These are phyloP conservation scores for Hippoglossus hippoglossus DNA, from an alignment of 2,797 vertebrate species.

Conservation along the genomic window DNA sequence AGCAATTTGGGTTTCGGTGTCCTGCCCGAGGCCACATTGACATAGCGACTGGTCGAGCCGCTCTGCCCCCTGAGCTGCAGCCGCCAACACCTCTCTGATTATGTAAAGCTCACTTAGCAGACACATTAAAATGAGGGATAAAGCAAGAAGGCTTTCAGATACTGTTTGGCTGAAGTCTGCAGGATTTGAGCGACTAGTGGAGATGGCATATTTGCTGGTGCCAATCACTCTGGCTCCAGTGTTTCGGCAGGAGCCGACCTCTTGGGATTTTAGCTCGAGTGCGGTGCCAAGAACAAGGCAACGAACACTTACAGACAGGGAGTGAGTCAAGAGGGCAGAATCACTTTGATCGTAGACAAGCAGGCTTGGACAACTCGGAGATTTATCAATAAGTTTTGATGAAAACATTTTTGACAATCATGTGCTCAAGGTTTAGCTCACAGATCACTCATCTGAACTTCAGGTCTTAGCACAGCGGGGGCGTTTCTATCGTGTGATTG, in stretches of 20 bases:
- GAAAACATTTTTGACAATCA: background rate
- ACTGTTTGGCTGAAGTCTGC: conserved; percentile 9
- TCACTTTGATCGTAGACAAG: background rate
- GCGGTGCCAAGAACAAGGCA: conserved; percentile 31
- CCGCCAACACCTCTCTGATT: background rate
- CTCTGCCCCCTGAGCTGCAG: background rate
- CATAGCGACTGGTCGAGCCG: background rate
- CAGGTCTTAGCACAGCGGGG: background rate
- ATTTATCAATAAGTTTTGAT: conserved; percentile 4
- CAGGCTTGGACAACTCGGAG: background rate
- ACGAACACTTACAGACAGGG: conserved; percentile 34
- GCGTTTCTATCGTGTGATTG: background rate
- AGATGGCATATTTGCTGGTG: background rate
- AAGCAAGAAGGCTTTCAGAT: background rate
- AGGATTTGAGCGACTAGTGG: conserved; percentile 17
- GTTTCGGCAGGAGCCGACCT: conserved; percentile 12
- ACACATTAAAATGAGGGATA: background rate
- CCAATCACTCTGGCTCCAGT: conserved; percentile 36
- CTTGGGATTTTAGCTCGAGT: conserved; percentile 11
- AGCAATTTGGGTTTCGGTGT: background rate
- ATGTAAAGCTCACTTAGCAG: background rate
- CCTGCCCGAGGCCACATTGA: background rate
- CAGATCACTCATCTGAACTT: background rate
- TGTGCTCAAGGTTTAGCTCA: background rate
- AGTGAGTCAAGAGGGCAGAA: conserved; percentile 7